Evolutionary conservation across 2,113 vertebrate genomes (phyloP), one percentile per base, ranked within the genome.

Genomic region (Pseudonaja textilis): DNA sequence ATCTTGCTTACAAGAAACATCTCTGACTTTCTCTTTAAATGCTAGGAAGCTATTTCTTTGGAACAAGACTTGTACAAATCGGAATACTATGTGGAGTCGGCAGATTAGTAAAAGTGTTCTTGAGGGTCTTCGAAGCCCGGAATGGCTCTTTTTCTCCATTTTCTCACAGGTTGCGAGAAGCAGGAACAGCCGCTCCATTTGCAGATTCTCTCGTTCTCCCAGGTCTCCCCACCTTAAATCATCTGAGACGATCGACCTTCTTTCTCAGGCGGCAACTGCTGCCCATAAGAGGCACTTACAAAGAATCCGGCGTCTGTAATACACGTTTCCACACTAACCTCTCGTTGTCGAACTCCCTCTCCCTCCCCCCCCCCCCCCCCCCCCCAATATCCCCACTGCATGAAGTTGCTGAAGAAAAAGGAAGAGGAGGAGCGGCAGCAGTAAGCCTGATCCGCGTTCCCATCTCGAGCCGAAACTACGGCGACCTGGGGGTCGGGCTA

Each of bases 131-230:
- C 92, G 26, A 54, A 52, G 26, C 0, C 59, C 57, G 42, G 74
- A 42, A 85, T 8, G 0, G 91, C 3, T 91, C 18, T 42, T 42
- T 81, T 90, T 93, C 91, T 94, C 95, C 93, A 92, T 96, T 89
- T 94, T 93, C 89, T 90, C 52, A 69, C 26, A 11, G 25, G 52
- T 29, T 11, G 42, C 29, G 26, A 25, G 52, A 22, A 2, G 85
- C 34, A 61, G 23, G 29, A 39, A 59, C 23, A 45, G 54, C 86
- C 26, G 61, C 93, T 85, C 90, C 90, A 50, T 91, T 74, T 25
- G n/a, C 85, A 16, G 89, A 47, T 47, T 39, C 74, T 85, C 50
- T 86, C 20, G 18, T n/a, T 26, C 56, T 61, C 54, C 69, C 7
- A 45, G 39, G 20, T 11, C 23, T 61, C 59, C 92, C 52, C 81